Conservation (phyloP, 2,888 invertebrate species). For the Helicoverpa assulta region DNA sequence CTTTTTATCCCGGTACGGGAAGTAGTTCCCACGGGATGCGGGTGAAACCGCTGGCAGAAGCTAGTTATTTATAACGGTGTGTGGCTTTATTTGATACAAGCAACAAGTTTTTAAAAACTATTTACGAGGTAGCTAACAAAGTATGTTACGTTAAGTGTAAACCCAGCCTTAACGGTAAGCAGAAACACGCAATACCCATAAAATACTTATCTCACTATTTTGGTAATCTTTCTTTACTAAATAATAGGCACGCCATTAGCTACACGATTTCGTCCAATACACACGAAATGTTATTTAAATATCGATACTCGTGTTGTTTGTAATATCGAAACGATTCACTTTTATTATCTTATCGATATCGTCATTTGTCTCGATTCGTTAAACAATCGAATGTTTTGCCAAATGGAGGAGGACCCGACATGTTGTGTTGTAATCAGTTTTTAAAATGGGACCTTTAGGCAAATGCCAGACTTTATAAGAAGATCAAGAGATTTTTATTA, state of each 20-base stretch:
- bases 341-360: slow-evolving; percentile 44
- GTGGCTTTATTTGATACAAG: no score
- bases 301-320: slow-evolving; percentile 34
- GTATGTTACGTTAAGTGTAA: not conserved
- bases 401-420: slow-evolving; percentile 22
- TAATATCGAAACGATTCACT: slow-evolving; percentile 35
- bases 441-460: not conserved
- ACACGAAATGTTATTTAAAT: slow-evolving; percentile 34
- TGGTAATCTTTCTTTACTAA: slow-evolving; percentile 28
- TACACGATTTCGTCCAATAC: slow-evolving; percentile 49
- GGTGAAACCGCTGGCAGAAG: no score
- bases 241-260: slow-evolving; percentile 36
- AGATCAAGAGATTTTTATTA: no score
- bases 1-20: no score
- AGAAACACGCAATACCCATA: slow-evolving; percentile 34
- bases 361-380: slow-evolving; percentile 45
- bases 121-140: not conserved
- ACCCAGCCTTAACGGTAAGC: slow-evolving; percentile 15
- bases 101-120: no score
- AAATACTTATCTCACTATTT: slow-evolving; percentile 40
- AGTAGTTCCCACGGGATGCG: no score
- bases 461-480: not conserved
- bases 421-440: slow-evolving; percentile 31
- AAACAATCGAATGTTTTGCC: slow-evolving; percentile 45
- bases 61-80: no score